Conservation (phyloP, 2,888 invertebrate genomes). For the Clostera curtula region DNA sequence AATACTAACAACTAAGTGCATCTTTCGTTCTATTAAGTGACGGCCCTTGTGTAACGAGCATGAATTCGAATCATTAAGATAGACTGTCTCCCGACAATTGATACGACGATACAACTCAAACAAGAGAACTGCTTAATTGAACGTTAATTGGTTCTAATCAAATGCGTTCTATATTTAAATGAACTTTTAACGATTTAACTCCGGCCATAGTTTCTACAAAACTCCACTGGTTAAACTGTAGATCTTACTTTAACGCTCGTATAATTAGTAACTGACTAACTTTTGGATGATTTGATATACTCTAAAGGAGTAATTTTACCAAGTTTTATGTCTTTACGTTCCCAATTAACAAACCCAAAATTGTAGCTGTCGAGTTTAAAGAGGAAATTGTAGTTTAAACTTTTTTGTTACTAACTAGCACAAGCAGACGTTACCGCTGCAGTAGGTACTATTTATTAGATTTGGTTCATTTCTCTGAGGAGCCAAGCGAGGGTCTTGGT, state of each 20-base stretch:
- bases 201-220: no score
- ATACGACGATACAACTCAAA: constrained; percentile 45
- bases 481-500: constrained; percentile 61
- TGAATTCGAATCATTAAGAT: constrained; percentile 44
- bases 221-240: no score
- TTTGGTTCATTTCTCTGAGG: constrained; percentile 63
- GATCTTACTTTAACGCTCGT: no score
- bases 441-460: constrained; percentile 19
- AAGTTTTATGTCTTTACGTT: no score
- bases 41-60: constrained; percentile 33
- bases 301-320: no score
- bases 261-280: no score
- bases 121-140: constrained; percentile 64
- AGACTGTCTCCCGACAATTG: constrained; percentile 53
- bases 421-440: background rate
- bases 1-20: no score
- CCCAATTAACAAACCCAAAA: no score
- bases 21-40: constrained; percentile 13
- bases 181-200: constrained; percentile 62
- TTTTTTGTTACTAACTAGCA: no score
- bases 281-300: no score
- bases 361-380: no score
- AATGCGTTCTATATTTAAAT: constrained; percentile 72
- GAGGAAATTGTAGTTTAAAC: no score
- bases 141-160: constrained; percentile 71